A percentile compares a stretch with the other conserved stretches of the same genome.
Conservation (phyloP, 2,797 vertebrate species). For the Tympanoctomys barrerae region DNA sequence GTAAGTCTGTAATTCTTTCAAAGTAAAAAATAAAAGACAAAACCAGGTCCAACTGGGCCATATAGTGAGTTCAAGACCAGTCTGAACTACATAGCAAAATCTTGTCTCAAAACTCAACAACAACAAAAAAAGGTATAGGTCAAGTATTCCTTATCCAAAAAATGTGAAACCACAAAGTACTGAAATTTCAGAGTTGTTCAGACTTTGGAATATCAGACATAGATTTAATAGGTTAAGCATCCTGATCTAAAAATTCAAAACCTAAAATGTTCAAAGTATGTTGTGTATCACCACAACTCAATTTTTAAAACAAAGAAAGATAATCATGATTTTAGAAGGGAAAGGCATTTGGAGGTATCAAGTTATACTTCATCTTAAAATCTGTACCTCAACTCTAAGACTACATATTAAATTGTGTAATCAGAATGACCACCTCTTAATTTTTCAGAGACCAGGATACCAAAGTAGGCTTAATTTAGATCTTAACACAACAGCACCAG, state of each 20-base stretch:
- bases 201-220: neutral
- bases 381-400: neutral
- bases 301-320: slow-evolving; percentile 25
- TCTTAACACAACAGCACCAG: slow-evolving; percentile 1
- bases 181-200: neutral
- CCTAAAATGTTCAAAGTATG: neutral
- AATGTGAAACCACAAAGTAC: neutral
- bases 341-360: neutral
- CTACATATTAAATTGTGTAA: slow-evolving; percentile 17
- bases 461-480: neutral
- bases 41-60: too few relatives aligned
- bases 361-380: neutral
- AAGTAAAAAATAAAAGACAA: neutral
- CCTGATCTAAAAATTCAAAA: neutral
- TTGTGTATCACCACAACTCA: neutral
- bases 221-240: neutral
- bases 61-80: neutral
- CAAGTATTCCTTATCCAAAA: neutral
- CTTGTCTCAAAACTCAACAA: neutral
- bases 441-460: slow-evolving; percentile 2
- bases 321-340: neutral
- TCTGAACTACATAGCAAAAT: neutral
- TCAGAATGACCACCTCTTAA: neutral
- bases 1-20: neutral
- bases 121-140: neutral